These are phyloP conservation scores for Ophioninae sp. DNA, from an alignment of 2,888 invertebrate genomes.

Conservation along the genomic window DNA sequence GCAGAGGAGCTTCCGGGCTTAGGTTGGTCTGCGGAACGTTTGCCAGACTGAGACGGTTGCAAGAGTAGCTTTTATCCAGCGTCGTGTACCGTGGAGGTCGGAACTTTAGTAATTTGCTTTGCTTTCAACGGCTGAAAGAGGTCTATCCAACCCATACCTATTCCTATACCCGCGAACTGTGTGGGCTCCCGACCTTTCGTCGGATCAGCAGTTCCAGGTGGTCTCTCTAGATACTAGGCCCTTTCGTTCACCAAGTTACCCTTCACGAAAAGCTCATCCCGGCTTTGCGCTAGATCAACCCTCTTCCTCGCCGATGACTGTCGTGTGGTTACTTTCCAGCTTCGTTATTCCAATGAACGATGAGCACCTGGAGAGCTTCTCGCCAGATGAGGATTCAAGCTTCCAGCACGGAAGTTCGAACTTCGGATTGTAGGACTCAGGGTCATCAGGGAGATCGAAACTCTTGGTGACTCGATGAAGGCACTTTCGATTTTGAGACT, in stretches of 20 bases:
- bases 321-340: conserved; percentile 57
- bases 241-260: conserved; percentile 6
- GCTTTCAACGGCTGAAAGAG: conserved; percentile 68
- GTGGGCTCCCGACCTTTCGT: conserved; percentile 30
- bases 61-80: conserved; percentile 65
- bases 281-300: conserved; percentile 46
- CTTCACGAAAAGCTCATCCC: conserved; percentile 52
- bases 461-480: neutral
- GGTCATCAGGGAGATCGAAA: neutral
- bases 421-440: neutral
- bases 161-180: conserved; percentile 24
- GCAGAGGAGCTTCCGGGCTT: conserved; percentile 58
- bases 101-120: conserved; percentile 70
- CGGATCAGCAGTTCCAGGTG: conserved; percentile 39
- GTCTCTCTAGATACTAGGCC: neutral
- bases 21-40: conserved; percentile 26
- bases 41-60: conserved; percentile 41
- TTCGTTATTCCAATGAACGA: conserved; percentile 33
- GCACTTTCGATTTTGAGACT: neutral
- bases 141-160: conserved; percentile 52
- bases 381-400: neutral
- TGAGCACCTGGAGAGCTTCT: neutral
- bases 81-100: conserved; percentile 53
- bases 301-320: conserved; percentile 38
- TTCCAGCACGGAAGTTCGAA: neutral